phyloP scores from a whole-genome alignment of 2,888 invertebrate species.

The Heliconius ismenius region DNA sequence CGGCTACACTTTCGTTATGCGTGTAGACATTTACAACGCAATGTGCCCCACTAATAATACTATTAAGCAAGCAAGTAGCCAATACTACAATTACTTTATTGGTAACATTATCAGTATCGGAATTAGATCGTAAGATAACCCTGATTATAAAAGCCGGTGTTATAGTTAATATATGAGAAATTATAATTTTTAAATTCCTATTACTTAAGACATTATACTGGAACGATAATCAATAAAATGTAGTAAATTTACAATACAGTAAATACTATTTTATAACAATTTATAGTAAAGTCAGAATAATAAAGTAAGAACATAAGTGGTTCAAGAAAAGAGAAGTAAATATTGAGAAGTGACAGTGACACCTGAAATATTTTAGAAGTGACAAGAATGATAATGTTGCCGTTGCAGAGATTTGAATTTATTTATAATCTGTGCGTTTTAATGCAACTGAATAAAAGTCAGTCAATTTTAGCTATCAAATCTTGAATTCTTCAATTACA shows the following conservation, averaged over 20 bases:
- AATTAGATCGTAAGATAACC: conserved; percentile 38
- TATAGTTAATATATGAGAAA: neutral
- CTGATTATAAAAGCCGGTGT: conserved; percentile 25
- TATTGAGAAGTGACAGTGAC: neutral
- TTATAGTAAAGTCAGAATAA: neutral
- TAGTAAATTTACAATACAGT: neutral
- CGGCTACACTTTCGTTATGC: conserved; percentile 23
- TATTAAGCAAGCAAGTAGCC: conserved; percentile 20
- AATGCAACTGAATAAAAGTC: too few species aligned
- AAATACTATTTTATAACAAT: neutral
- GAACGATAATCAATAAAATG: neutral
- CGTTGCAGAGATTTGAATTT: neutral
- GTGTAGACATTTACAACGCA: conserved; percentile 34
- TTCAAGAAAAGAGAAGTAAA: neutral
- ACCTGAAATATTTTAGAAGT: neutral
- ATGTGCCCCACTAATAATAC: conserved; percentile 23
- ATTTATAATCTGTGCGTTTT: neutral
- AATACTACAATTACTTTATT: conserved; percentile 37
- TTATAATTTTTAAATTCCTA: neutral
- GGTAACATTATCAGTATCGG: conserved; percentile 41
- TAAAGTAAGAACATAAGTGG: neutral
- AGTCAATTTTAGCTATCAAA: too few species aligned
- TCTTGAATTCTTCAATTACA: neutral
- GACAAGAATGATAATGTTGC: neutral
- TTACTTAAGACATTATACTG: neutral